Base-by-base conservation (phyloP, 1,140 invertebrate species). In the Andricus grossulariae region DNA sequence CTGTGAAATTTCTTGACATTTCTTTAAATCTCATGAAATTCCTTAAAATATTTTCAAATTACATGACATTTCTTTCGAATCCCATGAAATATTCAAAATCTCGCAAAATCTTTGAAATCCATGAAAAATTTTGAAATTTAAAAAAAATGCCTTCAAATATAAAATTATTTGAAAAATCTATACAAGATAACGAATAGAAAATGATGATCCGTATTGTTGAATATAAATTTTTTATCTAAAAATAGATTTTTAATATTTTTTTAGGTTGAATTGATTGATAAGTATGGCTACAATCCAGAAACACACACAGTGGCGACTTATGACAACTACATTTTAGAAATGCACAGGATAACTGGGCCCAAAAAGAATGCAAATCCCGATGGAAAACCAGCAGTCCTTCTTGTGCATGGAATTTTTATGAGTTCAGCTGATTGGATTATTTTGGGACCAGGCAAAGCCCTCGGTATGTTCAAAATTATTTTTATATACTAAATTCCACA, bases 261-360 rank as follows among this genome's bases (percentile, higher is more conserved):
- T 79, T 79, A 93, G 92, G 91, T 91, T 1, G 92, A 95, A 82
- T 86, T 94, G 15, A 93, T 94, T 19, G 86, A 89, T 11, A 82
- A 89, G 45, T 86, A 92, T 84, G 93, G 93, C 39, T 95, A 94
- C 80, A 90, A 88, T 25, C 86, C 88, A 1, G 93, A 95, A 87
- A 89, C 78, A 1, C 91, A 93, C 78, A 19, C 82, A 50, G 88
- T 94, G 0, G 81, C 85, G 8, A 94, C 93, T 0, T 76, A 86
- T 16, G 94, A 95, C 85, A 92, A 92, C 6, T 84, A 86, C 49
- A 81, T 80, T 57, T 54, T 86, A 10, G 55, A 75, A 66, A 16
- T 86, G 25, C 84, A 85, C 18, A 82, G 86, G 75, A 84, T 88
- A n/a, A 83, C 81, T 7, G 83, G 84, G n/a, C 80, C 79, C 15